Evolutionary conservation across 2,113 vertebrate species (phyloP).

Genomic region (Conger conger): DNA sequence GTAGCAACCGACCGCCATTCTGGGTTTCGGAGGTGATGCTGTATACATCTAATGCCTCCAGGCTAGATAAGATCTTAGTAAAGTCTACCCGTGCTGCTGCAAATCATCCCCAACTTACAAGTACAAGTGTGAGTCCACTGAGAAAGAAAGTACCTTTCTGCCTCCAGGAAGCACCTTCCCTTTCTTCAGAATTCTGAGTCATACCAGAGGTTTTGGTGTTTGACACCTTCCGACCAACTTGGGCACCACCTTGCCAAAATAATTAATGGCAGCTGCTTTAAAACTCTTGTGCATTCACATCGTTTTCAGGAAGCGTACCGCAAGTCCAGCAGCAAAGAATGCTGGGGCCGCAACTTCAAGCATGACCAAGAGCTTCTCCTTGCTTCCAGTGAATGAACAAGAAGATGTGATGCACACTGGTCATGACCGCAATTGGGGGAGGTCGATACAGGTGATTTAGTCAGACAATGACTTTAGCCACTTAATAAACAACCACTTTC

Average conservation of each 20-base stretch:
- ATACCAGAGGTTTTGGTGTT: not conserved
- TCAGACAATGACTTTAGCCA: constrained; percentile 52
- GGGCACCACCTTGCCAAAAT: not conserved
- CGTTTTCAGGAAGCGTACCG: not conserved
- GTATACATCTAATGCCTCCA: no score
- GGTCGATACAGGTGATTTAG: constrained; percentile 34
- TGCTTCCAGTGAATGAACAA: not conserved
- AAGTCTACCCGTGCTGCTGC: not conserved
- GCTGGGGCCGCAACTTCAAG: not conserved
- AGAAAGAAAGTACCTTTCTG: not conserved
- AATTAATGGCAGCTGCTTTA: not conserved
- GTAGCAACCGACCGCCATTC: not conserved
- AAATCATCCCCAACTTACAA: not conserved
- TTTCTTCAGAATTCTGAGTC: not conserved
- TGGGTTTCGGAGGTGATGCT: not conserved
- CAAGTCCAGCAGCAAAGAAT: constrained; percentile 13
- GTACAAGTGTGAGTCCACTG: not conserved
- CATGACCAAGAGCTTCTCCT: constrained; percentile 14
- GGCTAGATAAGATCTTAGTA: not conserved
- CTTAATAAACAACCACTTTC: constrained; percentile 50
- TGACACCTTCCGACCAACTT: not conserved
- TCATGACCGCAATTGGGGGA: not conserved
- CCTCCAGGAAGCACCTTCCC: not conserved
- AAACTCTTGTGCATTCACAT: no score
- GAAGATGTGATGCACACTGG: constrained; percentile 9